These are phyloP conservation scores for Hirudo medicinalis DNA, from an alignment of 1,140 invertebrate genomes.

Conservation along the genomic window DNA sequence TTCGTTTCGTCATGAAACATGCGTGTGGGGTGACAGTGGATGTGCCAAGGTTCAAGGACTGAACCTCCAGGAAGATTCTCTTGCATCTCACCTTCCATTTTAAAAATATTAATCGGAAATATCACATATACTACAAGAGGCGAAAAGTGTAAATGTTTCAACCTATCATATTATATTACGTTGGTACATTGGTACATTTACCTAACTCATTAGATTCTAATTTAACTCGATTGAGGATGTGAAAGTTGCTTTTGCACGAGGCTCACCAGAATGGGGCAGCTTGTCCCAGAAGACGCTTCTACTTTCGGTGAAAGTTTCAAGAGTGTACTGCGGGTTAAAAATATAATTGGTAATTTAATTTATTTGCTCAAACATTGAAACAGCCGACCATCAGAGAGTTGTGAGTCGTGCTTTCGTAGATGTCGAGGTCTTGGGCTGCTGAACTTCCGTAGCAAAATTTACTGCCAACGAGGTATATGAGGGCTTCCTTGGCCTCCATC, in stretches of 20 bases:
- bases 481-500: conserved; percentile 43
- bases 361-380: background rate
- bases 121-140: background rate
- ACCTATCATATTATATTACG: background rate
- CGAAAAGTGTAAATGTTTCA: background rate
- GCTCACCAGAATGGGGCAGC: conserved; percentile 37
- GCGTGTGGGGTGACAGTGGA: conserved; percentile 38
- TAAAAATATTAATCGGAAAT: background rate
- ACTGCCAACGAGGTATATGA: conserved; percentile 41
- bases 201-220: background rate
- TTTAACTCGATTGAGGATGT: background rate
- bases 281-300: conserved; percentile 44
- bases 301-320: conserved; percentile 46
- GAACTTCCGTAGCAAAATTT: conserved; percentile 48
- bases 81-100: background rate
- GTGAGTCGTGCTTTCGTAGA: conserved; percentile 44
- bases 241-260: background rate
- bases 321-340: conserved; percentile 38
- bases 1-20: conserved; percentile 43
- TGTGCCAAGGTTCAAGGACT: conserved; percentile 47
- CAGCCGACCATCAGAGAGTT: conserved; percentile 47
- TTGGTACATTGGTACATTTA: no score
- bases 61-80: conserved; percentile 16
- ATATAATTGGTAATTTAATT: background rate
- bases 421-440: conserved; percentile 44